phyloP scores from a whole-genome alignment of 92 coral and sea anemone genomes.

The Actinernus sp. region DNA sequence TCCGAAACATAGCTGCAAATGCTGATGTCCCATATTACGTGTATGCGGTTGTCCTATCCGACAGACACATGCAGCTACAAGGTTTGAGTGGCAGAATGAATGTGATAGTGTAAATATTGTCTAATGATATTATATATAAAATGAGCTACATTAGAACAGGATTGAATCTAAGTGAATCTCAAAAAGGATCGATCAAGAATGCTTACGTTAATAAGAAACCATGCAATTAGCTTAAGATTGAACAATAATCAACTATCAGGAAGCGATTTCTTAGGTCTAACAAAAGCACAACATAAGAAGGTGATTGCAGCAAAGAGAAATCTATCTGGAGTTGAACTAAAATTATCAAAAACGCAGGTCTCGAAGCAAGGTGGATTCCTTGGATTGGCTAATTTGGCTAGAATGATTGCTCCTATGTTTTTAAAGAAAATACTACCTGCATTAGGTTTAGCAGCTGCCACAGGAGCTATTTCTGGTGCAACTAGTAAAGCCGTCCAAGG shows the following conservation, averaged over 20 bases:
- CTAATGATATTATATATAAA: neutral
- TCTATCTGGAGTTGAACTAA: neutral
- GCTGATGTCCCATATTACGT: neutral
- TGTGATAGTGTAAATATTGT: neutral
- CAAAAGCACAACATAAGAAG: neutral
- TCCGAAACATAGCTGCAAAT: neutral
- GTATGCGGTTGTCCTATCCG: neutral
- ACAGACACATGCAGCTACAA: neutral
- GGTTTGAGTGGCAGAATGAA: neutral
- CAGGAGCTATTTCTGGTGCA: slow-evolving; percentile 6
- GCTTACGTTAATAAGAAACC: neutral
- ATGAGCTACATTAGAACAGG: slow-evolving; percentile 4
- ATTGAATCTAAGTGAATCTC: neutral
- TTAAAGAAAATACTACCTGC: neutral
- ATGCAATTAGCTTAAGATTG: neutral
- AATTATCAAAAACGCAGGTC: neutral
- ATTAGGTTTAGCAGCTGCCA: neutral
- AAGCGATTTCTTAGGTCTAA: neutral
- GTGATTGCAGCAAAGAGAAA: slow-evolving; percentile 1
- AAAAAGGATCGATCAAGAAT: neutral
- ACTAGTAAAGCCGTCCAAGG: neutral
- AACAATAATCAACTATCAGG: neutral
- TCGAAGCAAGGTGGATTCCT: neutral
- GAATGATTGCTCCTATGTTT: neutral
- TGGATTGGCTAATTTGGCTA: neutral